phyloP scores from a whole-genome alignment of 2,888 invertebrate species.

The Hemistola chrysoprasaria region DNA sequence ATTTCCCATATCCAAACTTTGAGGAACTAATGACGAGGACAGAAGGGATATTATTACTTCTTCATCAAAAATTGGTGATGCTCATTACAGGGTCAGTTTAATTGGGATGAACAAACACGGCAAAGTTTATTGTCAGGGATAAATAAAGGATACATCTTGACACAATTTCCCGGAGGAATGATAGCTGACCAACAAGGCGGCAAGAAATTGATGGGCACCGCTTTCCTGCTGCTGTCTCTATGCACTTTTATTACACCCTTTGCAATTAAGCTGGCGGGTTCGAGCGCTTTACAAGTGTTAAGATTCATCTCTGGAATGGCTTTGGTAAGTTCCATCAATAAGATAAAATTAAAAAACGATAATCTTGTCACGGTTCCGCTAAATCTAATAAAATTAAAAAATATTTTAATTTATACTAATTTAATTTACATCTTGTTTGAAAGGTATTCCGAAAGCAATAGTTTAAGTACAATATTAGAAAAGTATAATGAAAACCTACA shows the following conservation, averaged over 20 bases:
- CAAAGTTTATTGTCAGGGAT: neutral
- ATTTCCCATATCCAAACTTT: too few species aligned
- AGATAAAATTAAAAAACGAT: too few species aligned
- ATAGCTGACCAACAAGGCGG: slow-evolving; percentile 14
- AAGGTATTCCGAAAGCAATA: too few species aligned
- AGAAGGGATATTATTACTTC: too few species aligned
- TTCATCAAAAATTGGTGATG: too few species aligned
- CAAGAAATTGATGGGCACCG: slow-evolving; percentile 8
- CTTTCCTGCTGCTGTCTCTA: slow-evolving; percentile 4
- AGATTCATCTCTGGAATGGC: slow-evolving; percentile 14
- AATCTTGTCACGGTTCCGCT: too few species aligned
- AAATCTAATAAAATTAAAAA: too few species aligned
- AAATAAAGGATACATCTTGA: slow-evolving; percentile 6
- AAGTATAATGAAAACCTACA: too few species aligned
- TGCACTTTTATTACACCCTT: slow-evolving; percentile 9
- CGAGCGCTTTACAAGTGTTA: slow-evolving; percentile 7
- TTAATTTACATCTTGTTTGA: too few species aligned
- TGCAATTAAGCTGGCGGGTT: slow-evolving; percentile 8
- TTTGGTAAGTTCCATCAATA: slow-evolving; percentile 8
- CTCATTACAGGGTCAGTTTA: slow-evolving; percentile 10
- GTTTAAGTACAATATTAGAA: too few species aligned
- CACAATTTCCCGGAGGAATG: slow-evolving; percentile 17
- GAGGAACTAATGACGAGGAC: too few species aligned
- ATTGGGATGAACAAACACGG: slow-evolving; percentile 8
- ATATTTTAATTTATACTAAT: too few species aligned